phyloP scores from a whole-genome alignment of 1,140 invertebrate genomes.

The Maniola jurtina region DNA sequence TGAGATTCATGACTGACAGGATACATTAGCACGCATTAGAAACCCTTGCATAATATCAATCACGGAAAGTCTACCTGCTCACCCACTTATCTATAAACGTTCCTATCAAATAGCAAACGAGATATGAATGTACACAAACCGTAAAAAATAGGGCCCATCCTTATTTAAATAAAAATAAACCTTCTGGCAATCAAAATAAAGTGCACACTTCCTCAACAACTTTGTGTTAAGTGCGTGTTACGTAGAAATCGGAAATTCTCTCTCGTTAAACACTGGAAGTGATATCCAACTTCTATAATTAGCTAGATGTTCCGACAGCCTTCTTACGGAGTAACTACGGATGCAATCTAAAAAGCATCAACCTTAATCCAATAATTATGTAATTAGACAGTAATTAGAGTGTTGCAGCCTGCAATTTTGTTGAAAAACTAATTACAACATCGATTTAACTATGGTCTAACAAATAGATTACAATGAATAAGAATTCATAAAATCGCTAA shows the following conservation, averaged over 20 bases:
- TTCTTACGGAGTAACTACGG: constrained; percentile 3
- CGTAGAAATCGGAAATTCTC: constrained; percentile 29
- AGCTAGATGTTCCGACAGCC: constrained; percentile 16
- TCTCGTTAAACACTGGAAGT: constrained; percentile 22
- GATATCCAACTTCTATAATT: constrained; percentile 30
- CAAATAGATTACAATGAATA: no score
- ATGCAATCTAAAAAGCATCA: constrained; percentile 1
- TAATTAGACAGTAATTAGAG: neutral
- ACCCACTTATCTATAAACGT: constrained; percentile 14
- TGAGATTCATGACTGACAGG: no score
- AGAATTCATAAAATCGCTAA: no score
- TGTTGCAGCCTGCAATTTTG: no score
- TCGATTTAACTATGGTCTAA: no score
- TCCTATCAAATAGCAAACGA: neutral
- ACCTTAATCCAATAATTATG: neutral
- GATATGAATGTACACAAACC: constrained; percentile 15
- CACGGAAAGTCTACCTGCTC: neutral
- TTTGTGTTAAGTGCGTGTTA: constrained; percentile 1
- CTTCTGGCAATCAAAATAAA: constrained; percentile 4
- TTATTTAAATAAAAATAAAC: neutral
- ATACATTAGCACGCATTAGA: no score
- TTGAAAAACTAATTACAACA: no score
- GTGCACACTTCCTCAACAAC: neutral
- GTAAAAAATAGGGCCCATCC: neutral
- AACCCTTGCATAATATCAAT: no score